Evolutionary conservation across 2,888 invertebrate species (phyloP).

Genomic region (Scaptomyza flava): DNA sequence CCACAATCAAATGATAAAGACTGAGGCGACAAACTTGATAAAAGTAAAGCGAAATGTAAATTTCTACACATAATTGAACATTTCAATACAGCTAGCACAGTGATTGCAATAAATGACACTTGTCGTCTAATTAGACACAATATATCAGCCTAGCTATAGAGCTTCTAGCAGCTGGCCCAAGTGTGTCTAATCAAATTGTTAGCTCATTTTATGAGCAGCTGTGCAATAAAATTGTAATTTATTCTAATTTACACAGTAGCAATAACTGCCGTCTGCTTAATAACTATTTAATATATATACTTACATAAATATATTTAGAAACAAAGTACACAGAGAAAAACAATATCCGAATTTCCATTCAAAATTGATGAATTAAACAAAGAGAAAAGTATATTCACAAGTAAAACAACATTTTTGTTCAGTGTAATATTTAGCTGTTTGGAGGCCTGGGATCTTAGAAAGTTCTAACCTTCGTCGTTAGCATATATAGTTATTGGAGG

Average conservation of each 20-base stretch:
- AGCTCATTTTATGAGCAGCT: constrained; percentile 68
- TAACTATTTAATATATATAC: constrained; percentile 6
- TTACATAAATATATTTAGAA: constrained; percentile 14
- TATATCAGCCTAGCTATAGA: constrained; percentile 54
- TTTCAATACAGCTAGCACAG: constrained; percentile 9
- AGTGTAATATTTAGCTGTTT: constrained; percentile 14
- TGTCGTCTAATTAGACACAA: constrained; percentile 28
- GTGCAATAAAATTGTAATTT: constrained; percentile 71
- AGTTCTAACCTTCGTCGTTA: constrained; percentile 31
- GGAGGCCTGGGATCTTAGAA: constrained; percentile 30
- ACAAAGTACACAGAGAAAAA: constrained; percentile 11
- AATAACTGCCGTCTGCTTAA: constrained; percentile 12
- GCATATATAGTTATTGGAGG: constrained; percentile 9
- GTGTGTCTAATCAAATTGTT: constrained; percentile 69
- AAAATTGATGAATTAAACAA: no score
- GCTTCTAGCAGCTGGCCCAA: constrained; percentile 26
- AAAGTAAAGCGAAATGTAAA: constrained; percentile 1
- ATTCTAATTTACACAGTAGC: constrained; percentile 63
- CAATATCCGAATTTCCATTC: no score
- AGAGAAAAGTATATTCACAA: constrained; percentile 1
- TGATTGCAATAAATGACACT: constrained; percentile 16
- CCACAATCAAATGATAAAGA: constrained; percentile 41
- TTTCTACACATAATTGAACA: constrained; percentile 22
- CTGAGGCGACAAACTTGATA: constrained; percentile 67
- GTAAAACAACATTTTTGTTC: not conserved